These are phyloP conservation scores for Phalacrocorax pelagicus DNA, from an alignment of 2,113 vertebrate genomes.

Conservation along the genomic window DNA sequence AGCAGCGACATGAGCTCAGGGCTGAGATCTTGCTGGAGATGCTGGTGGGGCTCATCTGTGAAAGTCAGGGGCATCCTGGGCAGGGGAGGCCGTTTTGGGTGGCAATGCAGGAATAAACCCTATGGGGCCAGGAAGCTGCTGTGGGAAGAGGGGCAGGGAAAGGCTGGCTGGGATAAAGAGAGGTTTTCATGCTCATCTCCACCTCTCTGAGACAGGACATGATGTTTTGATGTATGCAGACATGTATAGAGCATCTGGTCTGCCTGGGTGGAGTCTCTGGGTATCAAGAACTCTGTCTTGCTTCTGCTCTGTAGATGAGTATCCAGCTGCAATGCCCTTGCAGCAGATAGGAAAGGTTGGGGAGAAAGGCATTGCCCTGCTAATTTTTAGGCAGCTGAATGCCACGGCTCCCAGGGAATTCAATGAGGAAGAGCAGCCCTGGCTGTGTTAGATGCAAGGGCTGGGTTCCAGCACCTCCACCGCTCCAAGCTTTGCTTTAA, in stretches of 20 bases:
- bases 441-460: not conserved
- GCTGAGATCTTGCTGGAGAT: not conserved
- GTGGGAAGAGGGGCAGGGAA: not conserved
- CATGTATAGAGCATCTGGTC: not conserved
- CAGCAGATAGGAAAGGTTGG: not conserved
- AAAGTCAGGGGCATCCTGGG: not conserved
- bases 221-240: not conserved
- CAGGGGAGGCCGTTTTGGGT: not conserved
- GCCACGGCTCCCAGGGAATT: not conserved
- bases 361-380: not conserved
- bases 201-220: not conserved
- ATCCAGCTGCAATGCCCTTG: not conserved
- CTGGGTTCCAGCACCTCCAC: not conserved
- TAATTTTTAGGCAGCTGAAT: not conserved
- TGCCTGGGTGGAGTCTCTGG: not conserved
- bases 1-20: not conserved
- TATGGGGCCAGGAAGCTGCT: not conserved
- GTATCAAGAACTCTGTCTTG: not conserved
- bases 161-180: not conserved
- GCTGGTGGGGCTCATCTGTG: not conserved
- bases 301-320: not conserved
- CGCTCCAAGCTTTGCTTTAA: not conserved
- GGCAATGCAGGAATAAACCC: not conserved
- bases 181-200: not conserved
- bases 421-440: not conserved